Conservation (phyloP, 1,140 invertebrate genomes). For the Lerema accius region DNA sequence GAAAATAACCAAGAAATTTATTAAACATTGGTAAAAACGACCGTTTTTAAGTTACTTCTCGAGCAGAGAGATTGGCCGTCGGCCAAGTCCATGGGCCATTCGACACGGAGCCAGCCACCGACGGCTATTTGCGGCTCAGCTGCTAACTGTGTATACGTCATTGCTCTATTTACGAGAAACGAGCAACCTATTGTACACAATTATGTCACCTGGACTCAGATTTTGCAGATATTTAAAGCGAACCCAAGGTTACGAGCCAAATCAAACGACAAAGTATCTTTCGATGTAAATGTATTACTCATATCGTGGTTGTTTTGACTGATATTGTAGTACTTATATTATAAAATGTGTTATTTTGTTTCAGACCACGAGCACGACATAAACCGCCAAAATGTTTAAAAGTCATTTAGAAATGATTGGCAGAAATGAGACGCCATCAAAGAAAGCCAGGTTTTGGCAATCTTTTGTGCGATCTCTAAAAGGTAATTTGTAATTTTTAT, state of each 20-base stretch:
- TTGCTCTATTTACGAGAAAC: constrained; percentile 73
- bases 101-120: constrained; percentile 65
- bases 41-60: constrained; percentile 69
- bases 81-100: constrained; percentile 70
- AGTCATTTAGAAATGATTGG: constrained; percentile 96
- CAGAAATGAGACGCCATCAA: constrained; percentile 94
- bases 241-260: constrained; percentile 25
- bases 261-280: background rate
- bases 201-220: constrained; percentile 67
- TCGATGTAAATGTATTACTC: too few species aligned
- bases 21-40: constrained; percentile 77
- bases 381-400: constrained; percentile 92
- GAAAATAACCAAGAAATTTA: constrained; percentile 71
- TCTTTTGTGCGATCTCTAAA: constrained; percentile 94
- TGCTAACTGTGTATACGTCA: constrained; percentile 72
- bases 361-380: constrained; percentile 88
- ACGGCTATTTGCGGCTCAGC: constrained; percentile 72
- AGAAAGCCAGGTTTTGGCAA: constrained; percentile 96
- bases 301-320: too few species aligned
- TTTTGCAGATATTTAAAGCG: constrained; percentile 37
- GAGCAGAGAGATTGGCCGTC: constrained; percentile 57
- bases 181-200: constrained; percentile 66
- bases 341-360: too few species aligned
- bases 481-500: constrained; percentile 83
- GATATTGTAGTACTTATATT: too few species aligned